Evolutionary conservation across 2,797 vertebrate genomes (phyloP).

Genomic region (Etheostoma nigrum): DNA sequence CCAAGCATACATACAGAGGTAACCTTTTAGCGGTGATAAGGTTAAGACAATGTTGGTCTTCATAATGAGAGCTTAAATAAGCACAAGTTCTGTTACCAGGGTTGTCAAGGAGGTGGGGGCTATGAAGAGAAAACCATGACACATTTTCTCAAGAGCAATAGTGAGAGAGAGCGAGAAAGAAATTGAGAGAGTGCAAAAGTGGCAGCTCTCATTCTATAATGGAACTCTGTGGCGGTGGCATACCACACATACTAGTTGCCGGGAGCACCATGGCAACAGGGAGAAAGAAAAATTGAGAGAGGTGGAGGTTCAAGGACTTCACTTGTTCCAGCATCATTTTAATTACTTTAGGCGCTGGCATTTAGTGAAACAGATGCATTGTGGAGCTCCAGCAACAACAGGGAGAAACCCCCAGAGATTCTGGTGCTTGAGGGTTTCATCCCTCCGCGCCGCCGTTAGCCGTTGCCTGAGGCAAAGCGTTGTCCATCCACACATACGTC

Average conservation of each 20-base stretch:
- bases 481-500: too few relatives aligned
- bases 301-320: slow-evolving; percentile 82
- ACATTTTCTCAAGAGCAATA: slow-evolving; percentile 54
- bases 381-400: slow-evolving; percentile 46
- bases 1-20: background rate
- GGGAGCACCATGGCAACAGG: slow-evolving; percentile 84
- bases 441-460: too few relatives aligned
- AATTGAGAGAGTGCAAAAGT: slow-evolving; percentile 49
- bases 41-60: slow-evolving; percentile 55
- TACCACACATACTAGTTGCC: slow-evolving; percentile 64
- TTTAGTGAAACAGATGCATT: slow-evolving; percentile 75
- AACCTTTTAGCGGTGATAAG: slow-evolving; percentile 33
- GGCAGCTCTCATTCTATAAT: slow-evolving; percentile 63
- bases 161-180: slow-evolving; percentile 31
- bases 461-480: too few relatives aligned
- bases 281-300: slow-evolving; percentile 64
- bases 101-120: slow-evolving; percentile 36
- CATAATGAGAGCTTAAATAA: slow-evolving; percentile 40
- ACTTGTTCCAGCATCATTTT: slow-evolving; percentile 82
- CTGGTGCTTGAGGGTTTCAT: background rate
- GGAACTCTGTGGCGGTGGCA: slow-evolving; percentile 65
- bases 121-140: slow-evolving; percentile 52
- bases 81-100: slow-evolving; percentile 29
- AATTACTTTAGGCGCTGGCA: slow-evolving; percentile 72
- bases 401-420: slow-evolving; percentile 42